phyloP scores from a whole-genome alignment of 2,888 invertebrate species.

The Heliconius charithonia region DNA sequence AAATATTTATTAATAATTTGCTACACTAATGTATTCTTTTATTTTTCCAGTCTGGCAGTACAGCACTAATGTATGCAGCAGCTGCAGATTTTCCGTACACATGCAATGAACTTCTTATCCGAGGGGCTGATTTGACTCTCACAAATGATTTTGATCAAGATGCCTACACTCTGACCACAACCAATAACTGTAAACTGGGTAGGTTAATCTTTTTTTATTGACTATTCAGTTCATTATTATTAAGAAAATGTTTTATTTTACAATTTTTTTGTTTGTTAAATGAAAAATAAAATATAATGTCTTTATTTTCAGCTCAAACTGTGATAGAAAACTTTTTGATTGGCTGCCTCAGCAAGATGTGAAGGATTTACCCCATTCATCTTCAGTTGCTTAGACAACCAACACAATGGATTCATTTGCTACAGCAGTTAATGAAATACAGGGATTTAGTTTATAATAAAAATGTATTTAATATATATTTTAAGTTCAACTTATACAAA shows the following conservation, averaged over 20 bases:
- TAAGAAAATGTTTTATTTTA: not conserved
- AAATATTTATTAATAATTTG: not conserved
- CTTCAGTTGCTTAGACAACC: constrained; percentile 71
- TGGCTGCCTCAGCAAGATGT: constrained; percentile 82
- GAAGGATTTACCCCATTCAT: constrained; percentile 61
- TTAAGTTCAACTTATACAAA: constrained; percentile 78
- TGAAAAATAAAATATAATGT: too few relatives aligned
- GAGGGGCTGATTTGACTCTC: constrained; percentile 91
- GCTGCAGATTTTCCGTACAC: constrained; percentile 95
- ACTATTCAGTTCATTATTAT: not conserved
- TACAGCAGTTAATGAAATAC: constrained; percentile 76
- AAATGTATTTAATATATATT: constrained; percentile 75
- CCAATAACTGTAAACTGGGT: constrained; percentile 82
- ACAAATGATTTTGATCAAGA: constrained; percentile 92
- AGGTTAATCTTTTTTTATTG: constrained; percentile 45
- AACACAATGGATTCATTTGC: constrained; percentile 75
- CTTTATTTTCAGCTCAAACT: constrained; percentile 86
- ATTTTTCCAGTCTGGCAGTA: constrained; percentile 89
- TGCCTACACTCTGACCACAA: constrained; percentile 91
- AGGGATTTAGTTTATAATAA: constrained; percentile 83
- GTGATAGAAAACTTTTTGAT: constrained; percentile 90
- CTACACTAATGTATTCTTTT: not conserved
- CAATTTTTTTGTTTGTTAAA: not conserved
- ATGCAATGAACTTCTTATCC: constrained; percentile 91
- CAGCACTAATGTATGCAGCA: constrained; percentile 95